These are phyloP conservation scores for Glomeris maerens DNA, from an alignment of 1,140 invertebrate species.

Conservation along the genomic window DNA sequence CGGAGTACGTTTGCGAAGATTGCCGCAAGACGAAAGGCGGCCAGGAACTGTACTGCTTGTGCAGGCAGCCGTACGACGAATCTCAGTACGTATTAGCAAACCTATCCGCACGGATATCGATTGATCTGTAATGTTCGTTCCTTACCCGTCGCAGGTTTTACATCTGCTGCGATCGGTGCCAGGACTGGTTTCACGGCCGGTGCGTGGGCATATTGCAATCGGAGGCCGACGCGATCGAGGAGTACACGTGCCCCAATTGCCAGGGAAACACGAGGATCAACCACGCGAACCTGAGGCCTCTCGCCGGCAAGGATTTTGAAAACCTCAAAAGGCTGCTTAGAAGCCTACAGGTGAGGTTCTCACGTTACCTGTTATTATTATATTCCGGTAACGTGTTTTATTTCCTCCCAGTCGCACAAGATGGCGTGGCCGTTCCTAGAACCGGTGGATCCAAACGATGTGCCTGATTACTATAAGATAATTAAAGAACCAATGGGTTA, in stretches of 20 bases:
- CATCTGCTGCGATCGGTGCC: constrained; percentile 94
- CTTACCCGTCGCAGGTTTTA: constrained; percentile 56
- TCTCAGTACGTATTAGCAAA: constrained; percentile 58
- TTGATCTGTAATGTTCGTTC: neutral
- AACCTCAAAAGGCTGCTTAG: constrained; percentile 69
- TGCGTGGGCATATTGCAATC: constrained; percentile 91
- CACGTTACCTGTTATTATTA: neutral
- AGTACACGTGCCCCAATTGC: constrained; percentile 92
- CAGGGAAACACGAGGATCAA: constrained; percentile 74
- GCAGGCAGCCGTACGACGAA: constrained; percentile 91
- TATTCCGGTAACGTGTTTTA: constrained; percentile 6
- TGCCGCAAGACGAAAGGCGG: constrained; percentile 61
- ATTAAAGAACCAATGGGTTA: constrained; percentile 97
- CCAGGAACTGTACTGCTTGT: constrained; percentile 88
- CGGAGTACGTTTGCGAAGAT: constrained; percentile 70
- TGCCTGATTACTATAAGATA: constrained; percentile 92
- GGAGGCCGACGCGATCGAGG: constrained; percentile 86
- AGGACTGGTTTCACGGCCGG: constrained; percentile 97
- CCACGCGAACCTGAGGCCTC: constrained; percentile 74
- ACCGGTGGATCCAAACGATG: constrained; percentile 86
- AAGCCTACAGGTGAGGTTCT: constrained; percentile 58
- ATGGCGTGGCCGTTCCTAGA: constrained; percentile 95
- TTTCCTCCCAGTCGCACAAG: constrained; percentile 50
- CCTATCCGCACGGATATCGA: constrained; percentile 8
- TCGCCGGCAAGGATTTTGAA: constrained; percentile 67